A percentile compares a stretch with the other conserved stretches of the same genome.
phyloP scores from a whole-genome alignment of 2,888 invertebrate species.

The Lepidocyrtoides sp. region DNA sequence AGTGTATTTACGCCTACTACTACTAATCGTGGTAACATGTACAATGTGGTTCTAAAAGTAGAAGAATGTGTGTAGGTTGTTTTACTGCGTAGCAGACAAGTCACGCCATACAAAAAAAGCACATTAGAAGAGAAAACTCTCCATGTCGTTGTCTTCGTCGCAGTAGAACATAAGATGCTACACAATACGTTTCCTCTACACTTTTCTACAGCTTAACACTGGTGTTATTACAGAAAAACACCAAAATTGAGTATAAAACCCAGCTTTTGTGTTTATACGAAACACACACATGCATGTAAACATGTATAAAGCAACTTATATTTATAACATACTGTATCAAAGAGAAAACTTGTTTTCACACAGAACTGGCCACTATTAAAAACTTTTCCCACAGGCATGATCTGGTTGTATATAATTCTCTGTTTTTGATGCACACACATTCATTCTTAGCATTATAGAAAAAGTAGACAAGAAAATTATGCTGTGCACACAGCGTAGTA shows the following conservation, averaged over 20 bases:
- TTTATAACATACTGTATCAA: background rate
- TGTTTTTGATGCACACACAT: background rate
- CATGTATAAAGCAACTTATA: background rate
- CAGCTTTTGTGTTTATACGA: background rate
- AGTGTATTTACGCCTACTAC: background rate
- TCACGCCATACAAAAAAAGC: background rate
- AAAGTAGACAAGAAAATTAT: background rate
- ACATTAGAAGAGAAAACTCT: background rate
- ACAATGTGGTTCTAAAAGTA: background rate
- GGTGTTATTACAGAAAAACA: background rate
- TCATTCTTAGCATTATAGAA: background rate
- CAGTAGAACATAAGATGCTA: background rate
- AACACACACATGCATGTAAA: background rate
- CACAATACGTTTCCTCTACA: background rate
- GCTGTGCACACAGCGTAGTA: constrained; percentile 9
- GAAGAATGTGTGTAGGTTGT: background rate
- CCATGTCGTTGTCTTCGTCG: background rate
- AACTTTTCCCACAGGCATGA: constrained; percentile 8
- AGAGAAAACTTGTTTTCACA: constrained; percentile 6
- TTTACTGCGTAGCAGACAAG: constrained; percentile 6
- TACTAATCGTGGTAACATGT: background rate
- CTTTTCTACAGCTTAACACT: background rate
- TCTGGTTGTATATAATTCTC: background rate
- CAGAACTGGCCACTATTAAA: background rate
- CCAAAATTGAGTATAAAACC: background rate